phyloP scores from a whole-genome alignment of 2,797 vertebrate genomes.

The Adelosebastes latens region DNA sequence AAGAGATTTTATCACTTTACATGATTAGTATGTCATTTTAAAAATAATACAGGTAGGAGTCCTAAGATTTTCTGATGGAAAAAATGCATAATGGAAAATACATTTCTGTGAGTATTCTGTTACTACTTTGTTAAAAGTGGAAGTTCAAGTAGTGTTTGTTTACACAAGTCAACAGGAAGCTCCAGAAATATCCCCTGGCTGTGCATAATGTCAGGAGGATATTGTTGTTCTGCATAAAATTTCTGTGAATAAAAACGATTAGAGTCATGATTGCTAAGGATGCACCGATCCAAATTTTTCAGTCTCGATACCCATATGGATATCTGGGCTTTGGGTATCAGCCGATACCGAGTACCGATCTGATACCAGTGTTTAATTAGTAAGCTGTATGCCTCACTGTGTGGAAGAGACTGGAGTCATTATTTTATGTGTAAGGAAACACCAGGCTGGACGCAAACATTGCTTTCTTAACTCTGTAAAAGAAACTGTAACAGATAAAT shows the following conservation, averaged over 20 bases:
- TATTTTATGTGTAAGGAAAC: too few species aligned
- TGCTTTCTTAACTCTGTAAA: too few species aligned
- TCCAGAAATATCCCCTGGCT: background rate
- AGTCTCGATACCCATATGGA: too few species aligned
- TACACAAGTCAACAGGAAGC: background rate
- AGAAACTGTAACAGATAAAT: too few species aligned
- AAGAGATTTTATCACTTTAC: background rate
- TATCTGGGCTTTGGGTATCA: too few species aligned
- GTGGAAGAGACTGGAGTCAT: too few species aligned
- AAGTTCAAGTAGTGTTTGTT: background rate
- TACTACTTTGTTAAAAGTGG: background rate
- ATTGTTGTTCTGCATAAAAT: background rate
- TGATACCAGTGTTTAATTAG: too few species aligned
- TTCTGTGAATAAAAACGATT: background rate
- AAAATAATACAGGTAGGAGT: background rate
- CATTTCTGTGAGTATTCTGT: background rate
- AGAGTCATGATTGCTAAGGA: background rate
- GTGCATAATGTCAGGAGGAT: background rate
- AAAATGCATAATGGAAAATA: background rate
- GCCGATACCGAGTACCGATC: too few species aligned
- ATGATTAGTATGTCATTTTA: background rate
- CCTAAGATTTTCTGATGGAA: too few species aligned
- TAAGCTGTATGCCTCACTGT: too few species aligned
- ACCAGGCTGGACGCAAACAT: too few species aligned
- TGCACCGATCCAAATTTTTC: too few species aligned